Evolutionary conservation across 2,888 invertebrate species (phyloP), one percentile per base, ranked within the genome.

Genomic region (Seira ritae): DNA sequence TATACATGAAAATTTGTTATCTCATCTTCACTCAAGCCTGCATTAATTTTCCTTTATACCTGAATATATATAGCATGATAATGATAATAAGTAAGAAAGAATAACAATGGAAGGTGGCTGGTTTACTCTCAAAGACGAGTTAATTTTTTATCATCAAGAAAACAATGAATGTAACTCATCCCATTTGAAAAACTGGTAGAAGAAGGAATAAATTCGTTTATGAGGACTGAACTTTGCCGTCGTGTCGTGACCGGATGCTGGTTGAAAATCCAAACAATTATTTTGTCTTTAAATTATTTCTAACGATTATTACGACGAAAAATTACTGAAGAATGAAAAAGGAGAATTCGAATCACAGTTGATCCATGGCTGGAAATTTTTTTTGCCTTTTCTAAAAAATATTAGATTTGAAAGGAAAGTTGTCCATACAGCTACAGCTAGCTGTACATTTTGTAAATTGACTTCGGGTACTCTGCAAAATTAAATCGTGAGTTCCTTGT

Each of bases 91-190:
- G 31, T 31, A 31, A 69, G 75, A 70, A 82, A 77, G 82, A 82
- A n/a, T 55, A 82, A 82, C 60, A 46, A 77, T 82, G 77, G 82
- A 82, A 82, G 82, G 82, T 82, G 82, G 82, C 82, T 77, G 77
- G 82, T 66, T 77, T 72, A 73, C 75, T 76, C 74, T 77, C 77
- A 77, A 78, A 77, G 71, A 75, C 70, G 67, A 75, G 60, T 75
- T 19, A 42, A 42, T 42, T 6, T 55, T 55, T 55, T 55, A 12
- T 55, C 31, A 31, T 31, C 55, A 55, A 55, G 55, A 55, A 12
- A 31, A 4, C 31, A 31, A n/a, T n/a, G n/a, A n/a, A 42, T 55
- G 3, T n/a, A 55, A 55, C 55, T 55, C 55, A 55, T 55, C 15
- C n/a, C 55, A 55, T 55, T 55, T 55, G 55, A 55, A 55, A 55